Base-by-base conservation (phyloP, 1,140 invertebrate genomes). In the Anagrus nilaparvatae region DNA sequence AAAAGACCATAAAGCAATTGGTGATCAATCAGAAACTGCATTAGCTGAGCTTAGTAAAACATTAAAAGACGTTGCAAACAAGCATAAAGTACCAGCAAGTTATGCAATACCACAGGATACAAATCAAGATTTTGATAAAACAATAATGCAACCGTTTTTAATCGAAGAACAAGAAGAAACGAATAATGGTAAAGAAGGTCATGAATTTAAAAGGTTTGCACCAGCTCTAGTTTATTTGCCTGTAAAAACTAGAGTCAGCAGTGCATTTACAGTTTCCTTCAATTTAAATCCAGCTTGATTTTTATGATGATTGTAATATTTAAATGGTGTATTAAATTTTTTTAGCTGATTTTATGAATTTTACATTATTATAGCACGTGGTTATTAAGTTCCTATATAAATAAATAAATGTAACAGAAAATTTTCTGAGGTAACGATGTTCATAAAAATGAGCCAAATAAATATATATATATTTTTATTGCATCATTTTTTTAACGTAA, bases 181-280 rank as follows among this genome's bases (percentile, higher is more conserved):
- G 6, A 25, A 16, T 5, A 3, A n/a, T 14, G 14, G 23, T 9
- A 10, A 25, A 3, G 24, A n/a, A 6, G 12, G 12, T 27, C 12
- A 27, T 27, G 6, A n/a, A 6, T 50, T 56, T 43, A 64, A 55
- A 54, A 64, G 51, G 47, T 81, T 94, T 64, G 78, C 90, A 43
- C 87, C 91, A 19, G 87, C 90, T 40, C 70, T 95, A 41, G 87
- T 95, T 56, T 91, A 91, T 68, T 74, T 95, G 58, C 91, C 92
- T 29, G 90, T 95, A 41, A 79, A 82, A 49, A 78, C 86, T 50
- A 81, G 85, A 60, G 76, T 92, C 48, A 81, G 76, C 51, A 77
- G 81, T 55, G 77, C 81, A 43, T 73, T 91, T 50, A 88, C 86
- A 43, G 81, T 90, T 40, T 90, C 88, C 58, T 92, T 95, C 62